phyloP scores from a whole-genome alignment of 2,888 invertebrate genomes.

The Dasypogon diadema region DNA sequence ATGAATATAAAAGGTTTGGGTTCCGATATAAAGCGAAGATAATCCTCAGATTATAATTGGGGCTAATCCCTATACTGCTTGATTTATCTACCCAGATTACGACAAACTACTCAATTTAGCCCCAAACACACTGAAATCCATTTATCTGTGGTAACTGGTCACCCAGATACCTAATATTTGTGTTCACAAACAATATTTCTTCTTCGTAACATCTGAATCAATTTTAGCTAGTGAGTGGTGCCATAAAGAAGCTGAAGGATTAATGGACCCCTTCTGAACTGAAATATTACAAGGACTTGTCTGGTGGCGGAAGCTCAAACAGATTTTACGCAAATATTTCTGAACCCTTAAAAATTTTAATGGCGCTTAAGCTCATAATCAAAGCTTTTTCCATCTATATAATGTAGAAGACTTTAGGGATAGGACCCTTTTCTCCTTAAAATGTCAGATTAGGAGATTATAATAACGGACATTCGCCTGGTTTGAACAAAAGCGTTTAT shows the following conservation, averaged over 20 bases:
- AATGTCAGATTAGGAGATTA: conserved; percentile 47
- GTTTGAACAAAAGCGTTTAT: conserved; percentile 10
- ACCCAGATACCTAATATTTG: conserved; percentile 33
- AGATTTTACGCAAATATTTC: conserved; percentile 45
- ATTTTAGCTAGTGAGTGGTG: not conserved
- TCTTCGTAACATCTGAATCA: conserved; percentile 32
- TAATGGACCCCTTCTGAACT: conserved; percentile 8
- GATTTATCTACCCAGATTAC: conserved; percentile 38
- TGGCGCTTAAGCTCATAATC: conserved; percentile 46
- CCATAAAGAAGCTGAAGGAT: conserved; percentile 28
- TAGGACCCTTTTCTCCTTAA: conserved; percentile 42
- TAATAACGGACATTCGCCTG: conserved; percentile 36
- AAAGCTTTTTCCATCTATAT: conserved; percentile 38
- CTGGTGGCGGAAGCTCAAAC: not conserved
- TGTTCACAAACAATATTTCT: conserved; percentile 42
- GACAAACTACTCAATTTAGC: conserved; percentile 21
- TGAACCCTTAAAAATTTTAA: conserved; percentile 29
- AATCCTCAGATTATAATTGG: conserved; percentile 39
- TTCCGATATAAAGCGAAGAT: not conserved
- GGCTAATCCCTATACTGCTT: conserved; percentile 6
- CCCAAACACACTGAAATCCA: conserved; percentile 15
- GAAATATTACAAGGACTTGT: conserved; percentile 25
- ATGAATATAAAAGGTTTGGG: not conserved
- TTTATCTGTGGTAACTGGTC: conserved; percentile 38
- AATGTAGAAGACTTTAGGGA: not conserved